These are phyloP conservation scores for Fregetta grallaria DNA, from an alignment of 2,113 vertebrate species.

Conservation along the genomic window DNA sequence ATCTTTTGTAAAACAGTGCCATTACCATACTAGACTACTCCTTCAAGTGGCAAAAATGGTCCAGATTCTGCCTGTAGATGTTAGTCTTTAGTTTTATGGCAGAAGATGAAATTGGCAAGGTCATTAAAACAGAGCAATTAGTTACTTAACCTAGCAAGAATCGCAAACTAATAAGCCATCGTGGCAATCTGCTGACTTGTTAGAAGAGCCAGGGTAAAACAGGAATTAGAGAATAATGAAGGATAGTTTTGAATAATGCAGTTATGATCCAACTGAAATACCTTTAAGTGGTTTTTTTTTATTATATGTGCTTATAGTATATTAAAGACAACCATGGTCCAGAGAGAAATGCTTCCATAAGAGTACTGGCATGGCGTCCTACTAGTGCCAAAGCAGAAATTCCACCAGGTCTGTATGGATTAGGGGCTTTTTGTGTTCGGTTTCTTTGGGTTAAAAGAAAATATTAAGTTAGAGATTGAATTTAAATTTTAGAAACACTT, in stretches of 20 bases:
- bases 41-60: not conserved
- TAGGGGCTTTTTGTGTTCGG: not conserved
- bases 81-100: not conserved
- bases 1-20: not conserved
- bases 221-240: not conserved
- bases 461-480: not conserved
- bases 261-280: not conserved
- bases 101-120: not conserved
- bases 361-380: constrained; percentile 53
- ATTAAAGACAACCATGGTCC: constrained; percentile 7
- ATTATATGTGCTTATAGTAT: constrained; percentile 54
- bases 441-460: not conserved
- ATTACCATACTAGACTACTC: not conserved
- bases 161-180: not conserved
- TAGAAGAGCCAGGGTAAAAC: not conserved
- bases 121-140: not conserved
- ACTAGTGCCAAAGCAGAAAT: constrained; percentile 54
- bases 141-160: not conserved
- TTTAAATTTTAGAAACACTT: not conserved
- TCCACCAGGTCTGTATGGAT: constrained; percentile 71
- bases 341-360: not conserved
- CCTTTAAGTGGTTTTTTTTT: not conserved
- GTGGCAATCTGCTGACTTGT: not conserved
- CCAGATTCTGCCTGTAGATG: not conserved
- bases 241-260: not conserved